Conservation (phyloP, 2,888 invertebrate genomes). For the Elegia similella region DNA sequence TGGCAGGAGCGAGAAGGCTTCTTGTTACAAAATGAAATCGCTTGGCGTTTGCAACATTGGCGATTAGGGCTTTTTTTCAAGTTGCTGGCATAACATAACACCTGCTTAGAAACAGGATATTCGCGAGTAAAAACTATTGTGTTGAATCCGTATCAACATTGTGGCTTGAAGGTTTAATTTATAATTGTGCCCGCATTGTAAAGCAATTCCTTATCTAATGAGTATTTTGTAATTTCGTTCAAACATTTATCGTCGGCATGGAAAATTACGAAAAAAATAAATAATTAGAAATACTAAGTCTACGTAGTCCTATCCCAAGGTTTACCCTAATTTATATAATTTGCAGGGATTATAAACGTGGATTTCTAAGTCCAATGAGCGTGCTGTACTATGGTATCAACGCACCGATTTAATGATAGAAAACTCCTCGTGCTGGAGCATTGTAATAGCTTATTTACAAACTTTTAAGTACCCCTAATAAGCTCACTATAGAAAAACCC, state of each 20-base stretch:
- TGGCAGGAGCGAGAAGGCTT: slow-evolving; percentile 49
- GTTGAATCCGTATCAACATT: not conserved
- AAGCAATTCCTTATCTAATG: not conserved
- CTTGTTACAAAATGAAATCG: slow-evolving; percentile 41
- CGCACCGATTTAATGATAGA: no score
- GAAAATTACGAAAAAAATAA: not conserved
- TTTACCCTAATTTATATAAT: no score
- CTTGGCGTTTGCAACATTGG: slow-evolving; percentile 42
- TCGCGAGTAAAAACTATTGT: not conserved
- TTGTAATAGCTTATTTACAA: no score
- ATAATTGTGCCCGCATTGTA: not conserved
- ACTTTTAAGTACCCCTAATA: no score
- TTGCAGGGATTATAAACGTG: no score
- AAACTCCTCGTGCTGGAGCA: no score
- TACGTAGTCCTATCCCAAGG: not conserved
- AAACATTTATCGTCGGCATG: not conserved
- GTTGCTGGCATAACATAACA: not conserved
- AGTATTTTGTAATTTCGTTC: not conserved
- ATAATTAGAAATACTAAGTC: not conserved
- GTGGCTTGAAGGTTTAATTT: not conserved
- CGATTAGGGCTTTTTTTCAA: slow-evolving; percentile 28
- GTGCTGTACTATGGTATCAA: no score
- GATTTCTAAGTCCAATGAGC: no score
- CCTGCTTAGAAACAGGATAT: not conserved
- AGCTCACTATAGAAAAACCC: no score